These are phyloP conservation scores for Montipora foliosa DNA, from an alignment of 64 coral and sea anemone genomes.

Conservation along the genomic window DNA sequence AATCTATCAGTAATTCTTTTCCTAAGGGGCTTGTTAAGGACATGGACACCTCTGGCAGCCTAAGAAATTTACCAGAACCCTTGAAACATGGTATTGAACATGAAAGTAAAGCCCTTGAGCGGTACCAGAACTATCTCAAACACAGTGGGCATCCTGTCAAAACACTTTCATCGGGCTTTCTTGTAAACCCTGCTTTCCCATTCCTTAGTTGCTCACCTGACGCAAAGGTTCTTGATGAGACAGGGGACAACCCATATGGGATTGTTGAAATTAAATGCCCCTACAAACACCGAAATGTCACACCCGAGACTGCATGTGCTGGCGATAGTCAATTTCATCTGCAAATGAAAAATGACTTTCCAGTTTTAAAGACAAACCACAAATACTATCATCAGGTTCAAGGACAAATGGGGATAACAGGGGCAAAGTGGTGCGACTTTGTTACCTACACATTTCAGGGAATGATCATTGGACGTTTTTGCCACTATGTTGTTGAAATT, in stretches of 20 bases:
- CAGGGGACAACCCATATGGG: constrained; percentile 32
- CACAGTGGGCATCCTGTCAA: constrained; percentile 32
- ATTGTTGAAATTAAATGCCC: constrained; percentile 60
- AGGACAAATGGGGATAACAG: no score
- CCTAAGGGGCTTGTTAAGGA: constrained; percentile 32
- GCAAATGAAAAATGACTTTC: neutral
- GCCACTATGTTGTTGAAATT: no score
- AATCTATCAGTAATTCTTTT: constrained; percentile 14
- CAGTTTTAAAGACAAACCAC: no score
- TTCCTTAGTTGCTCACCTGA: constrained; percentile 49
- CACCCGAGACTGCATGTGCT: constrained; percentile 42
- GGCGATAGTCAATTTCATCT: constrained; percentile 40
- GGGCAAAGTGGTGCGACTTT: no score
- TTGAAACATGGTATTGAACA: constrained; percentile 47
- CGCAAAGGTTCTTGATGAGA: constrained; percentile 21
- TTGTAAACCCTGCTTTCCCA: constrained; percentile 46
- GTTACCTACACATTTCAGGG: no score
- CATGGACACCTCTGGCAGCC: neutral
- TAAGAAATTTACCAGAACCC: constrained; percentile 48
- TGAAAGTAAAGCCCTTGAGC: constrained; percentile 25
- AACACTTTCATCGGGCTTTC: constrained; percentile 34
- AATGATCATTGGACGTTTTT: no score
- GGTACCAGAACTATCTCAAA: constrained; percentile 21
- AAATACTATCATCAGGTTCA: no score
- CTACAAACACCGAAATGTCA: constrained; percentile 47